Base-by-base conservation (phyloP, 2,888 invertebrate species). In the Meiosimyza platycephala region DNA sequence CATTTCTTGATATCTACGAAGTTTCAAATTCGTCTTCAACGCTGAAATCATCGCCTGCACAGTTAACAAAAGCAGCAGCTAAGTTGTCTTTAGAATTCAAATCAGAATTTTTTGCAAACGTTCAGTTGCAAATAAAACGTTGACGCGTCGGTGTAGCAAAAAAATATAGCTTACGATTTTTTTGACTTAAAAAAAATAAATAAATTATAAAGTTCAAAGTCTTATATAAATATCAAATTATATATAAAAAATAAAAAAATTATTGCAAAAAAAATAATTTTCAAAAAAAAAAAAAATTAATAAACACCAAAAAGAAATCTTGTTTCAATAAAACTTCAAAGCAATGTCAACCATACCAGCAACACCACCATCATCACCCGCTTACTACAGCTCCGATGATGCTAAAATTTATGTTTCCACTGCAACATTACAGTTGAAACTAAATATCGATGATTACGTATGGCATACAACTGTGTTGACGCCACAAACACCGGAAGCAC, bases 381-480 rank as follows among this genome's bases (percentile, higher is more conserved):
- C 66, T 11, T 64, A 51, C 63, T 57, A 18, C 55, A 74, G 74
- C 51, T 28, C 70, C n/a, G 77, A 73, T 7, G 77, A 78, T 52
- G 74, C 74, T 13, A 66, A 76, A 68, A 72, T 75, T 18, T 79
- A 78, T 55, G 71, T 76, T 6, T 72, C 77, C 22, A 71, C 72
- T 1, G 72, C 75, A 9, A 75, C 74, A 15, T 64, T 79, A 1
- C 72, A 76, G 51, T 66, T 79, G 40, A 78, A 76, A 33, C 75
- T 76, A 70, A 71, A 76, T 9, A 66, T 68, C 51, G 68, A 72
- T 7, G 60, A 54, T 4, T 79, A 74, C 47, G 77, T 75, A 47
- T 79, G 76, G 76, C 78, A 76, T 28, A 78, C 79, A 18, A 63
- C 74, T 63, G 79, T 79, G 28, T 54, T 50, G 18, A 76, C 76